phyloP scores from a whole-genome alignment of 2,797 vertebrate species.

The Coracias cyanogaster region DNA sequence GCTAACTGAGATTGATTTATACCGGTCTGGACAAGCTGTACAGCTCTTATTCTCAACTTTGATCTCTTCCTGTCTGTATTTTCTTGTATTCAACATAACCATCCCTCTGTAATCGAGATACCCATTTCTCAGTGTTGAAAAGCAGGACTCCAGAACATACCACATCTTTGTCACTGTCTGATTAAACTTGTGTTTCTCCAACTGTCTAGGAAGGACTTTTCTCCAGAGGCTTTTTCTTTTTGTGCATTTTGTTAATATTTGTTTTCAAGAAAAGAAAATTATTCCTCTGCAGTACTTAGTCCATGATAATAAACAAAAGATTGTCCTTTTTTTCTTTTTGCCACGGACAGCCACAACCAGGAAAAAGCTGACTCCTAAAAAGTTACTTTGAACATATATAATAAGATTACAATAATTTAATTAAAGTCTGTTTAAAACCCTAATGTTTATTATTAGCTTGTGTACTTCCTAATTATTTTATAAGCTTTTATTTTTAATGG shows the following conservation, averaged over 20 bases:
- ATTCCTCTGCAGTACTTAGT: neutral
- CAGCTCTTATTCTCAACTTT: neutral
- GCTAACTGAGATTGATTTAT: conserved; percentile 27
- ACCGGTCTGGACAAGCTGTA: neutral
- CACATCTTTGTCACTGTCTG: neutral
- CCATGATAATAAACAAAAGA: conserved; percentile 17
- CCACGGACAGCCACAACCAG: neutral
- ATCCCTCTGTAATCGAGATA: neutral
- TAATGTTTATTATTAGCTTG: conserved; percentile 75
- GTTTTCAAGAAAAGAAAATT: neutral
- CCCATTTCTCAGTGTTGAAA: neutral
- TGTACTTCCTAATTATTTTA: conserved; percentile 77
- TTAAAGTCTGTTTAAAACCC: conserved; percentile 71
- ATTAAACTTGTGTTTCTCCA: neutral
- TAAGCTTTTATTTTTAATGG: conserved; percentile 62
- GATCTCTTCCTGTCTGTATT: neutral
- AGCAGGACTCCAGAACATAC: neutral
- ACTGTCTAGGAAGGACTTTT: neutral
- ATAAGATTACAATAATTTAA: conserved; percentile 77
- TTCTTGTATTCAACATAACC: neutral
- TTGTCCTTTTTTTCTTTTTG: neutral
- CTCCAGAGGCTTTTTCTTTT: neutral
- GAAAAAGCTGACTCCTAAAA: conserved; percentile 22
- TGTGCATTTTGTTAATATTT: neutral
- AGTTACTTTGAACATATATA: conserved; percentile 63